phyloP scores from a whole-genome alignment of 2,888 invertebrate genomes.

The Apamea epomidion region DNA sequence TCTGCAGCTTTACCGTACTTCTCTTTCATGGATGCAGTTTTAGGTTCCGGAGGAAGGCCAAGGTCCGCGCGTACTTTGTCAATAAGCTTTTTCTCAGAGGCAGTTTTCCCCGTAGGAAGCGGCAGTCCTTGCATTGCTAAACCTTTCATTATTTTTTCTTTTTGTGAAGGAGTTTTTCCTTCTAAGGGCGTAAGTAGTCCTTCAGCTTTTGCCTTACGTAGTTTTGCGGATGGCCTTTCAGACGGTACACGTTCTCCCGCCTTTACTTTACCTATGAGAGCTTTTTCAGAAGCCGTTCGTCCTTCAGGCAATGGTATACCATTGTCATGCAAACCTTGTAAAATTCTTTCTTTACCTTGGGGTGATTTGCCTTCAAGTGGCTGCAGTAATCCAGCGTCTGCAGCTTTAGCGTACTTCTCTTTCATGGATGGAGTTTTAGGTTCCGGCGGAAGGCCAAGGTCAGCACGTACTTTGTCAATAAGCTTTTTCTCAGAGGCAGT shows the following conservation, averaged over 20 bases:
- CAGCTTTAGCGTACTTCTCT: neutral
- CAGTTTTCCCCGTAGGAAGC: neutral
- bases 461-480: conserved; percentile 2
- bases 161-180: neutral
- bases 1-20: neutral
- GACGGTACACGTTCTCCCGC: neutral
- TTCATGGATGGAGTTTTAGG: conserved; percentile 20
- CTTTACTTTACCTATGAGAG: neutral
- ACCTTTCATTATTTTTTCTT: neutral
- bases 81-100: neutral
- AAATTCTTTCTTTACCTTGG: neutral
- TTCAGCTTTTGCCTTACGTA: neutral
- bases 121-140: neutral
- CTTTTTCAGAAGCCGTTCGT: neutral
- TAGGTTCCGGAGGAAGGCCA: neutral
- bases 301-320: neutral
- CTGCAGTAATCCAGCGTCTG: neutral
- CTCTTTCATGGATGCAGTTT: conserved; percentile 1
- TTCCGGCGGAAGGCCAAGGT: conserved; percentile 17
- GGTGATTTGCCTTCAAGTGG: neutral
- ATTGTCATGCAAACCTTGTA: neutral
- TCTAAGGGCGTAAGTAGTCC: neutral
- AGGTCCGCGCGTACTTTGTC: neutral
- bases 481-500: neutral
- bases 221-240: neutral